These are phyloP conservation scores for Pagetopsis macropterus DNA, from an alignment of 2,797 vertebrate genomes.

Conservation along the genomic window DNA sequence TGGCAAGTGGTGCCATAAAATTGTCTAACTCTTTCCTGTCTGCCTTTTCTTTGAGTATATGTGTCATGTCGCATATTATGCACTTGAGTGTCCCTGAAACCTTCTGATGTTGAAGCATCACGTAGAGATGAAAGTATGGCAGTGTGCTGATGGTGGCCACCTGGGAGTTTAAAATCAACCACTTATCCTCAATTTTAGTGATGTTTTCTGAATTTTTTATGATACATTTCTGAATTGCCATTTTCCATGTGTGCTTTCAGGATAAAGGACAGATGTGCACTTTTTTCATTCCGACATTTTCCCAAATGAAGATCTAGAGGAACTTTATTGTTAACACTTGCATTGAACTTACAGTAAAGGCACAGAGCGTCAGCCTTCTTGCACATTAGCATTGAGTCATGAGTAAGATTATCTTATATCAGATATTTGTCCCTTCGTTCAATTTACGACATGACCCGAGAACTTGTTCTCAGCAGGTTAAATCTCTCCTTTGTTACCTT, in stretches of 20 bases:
- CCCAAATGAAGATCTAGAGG: background rate
- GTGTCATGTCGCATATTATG: conserved; percentile 10
- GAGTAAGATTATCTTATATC: background rate
- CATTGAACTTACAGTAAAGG: background rate
- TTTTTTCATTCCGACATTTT: background rate
- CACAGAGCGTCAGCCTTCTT: background rate
- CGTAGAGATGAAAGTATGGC: conserved; percentile 55
- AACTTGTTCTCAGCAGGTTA: background rate
- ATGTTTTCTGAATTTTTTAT: background rate
- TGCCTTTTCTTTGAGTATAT: conserved; percentile 37
- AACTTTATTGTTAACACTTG: background rate
- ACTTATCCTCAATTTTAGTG: background rate
- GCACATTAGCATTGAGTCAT: background rate
- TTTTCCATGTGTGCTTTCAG: background rate
- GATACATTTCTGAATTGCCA: background rate
- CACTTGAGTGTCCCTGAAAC: conserved; percentile 31
- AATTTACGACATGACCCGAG: background rate
- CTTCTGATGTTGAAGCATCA: conserved; percentile 50
- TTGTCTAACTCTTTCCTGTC: conserved; percentile 21
- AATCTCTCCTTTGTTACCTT: background rate
- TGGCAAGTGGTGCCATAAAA: conserved; percentile 42
- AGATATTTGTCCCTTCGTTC: background rate
- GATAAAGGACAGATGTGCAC: background rate
- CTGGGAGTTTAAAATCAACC: conserved; percentile 30
- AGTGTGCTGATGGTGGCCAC: conserved; percentile 27